Conservation (phyloP, 2,888 invertebrate genomes). For the Agrotis segetum region DNA sequence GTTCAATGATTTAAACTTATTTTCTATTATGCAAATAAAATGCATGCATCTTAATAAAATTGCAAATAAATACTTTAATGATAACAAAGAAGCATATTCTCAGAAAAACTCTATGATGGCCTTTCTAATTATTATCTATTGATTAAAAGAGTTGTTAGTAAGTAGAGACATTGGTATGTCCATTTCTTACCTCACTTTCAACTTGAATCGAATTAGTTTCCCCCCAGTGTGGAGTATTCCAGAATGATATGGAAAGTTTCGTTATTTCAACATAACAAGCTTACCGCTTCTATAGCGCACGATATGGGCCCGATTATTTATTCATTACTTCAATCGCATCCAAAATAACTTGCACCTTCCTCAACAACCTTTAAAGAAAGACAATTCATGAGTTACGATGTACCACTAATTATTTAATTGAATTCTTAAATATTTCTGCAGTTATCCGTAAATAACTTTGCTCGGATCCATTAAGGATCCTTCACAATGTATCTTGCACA, state of each 20-base stretch:
- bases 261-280: conserved; percentile 53
- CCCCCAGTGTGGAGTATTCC: conserved; percentile 37
- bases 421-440: conserved; percentile 3
- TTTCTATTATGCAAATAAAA: neutral
- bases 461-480: neutral
- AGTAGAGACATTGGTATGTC: neutral
- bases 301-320: conserved; percentile 35
- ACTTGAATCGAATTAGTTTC: conserved; percentile 10
- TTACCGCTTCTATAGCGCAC: conserved; percentile 28
- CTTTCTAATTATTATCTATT: neutral
- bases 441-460: neutral
- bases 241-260: conserved; percentile 54
- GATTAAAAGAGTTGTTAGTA: too few relatives aligned
- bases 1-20: neutral
- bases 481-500: too few relatives aligned
- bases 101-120: neutral
- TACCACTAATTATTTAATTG: neutral
- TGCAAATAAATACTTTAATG: neutral
- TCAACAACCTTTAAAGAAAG: conserved; percentile 1
- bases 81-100: neutral
- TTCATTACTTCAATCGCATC: conserved; percentile 20
- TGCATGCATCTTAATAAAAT: neutral
- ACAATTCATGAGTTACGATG: neutral
- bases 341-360: neutral
- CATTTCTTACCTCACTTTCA: conserved; percentile 26